Evolutionary conservation across 2,113 vertebrate genomes (phyloP), one percentile per base, ranked within the genome.

Genomic region (Canis aureus): DNA sequence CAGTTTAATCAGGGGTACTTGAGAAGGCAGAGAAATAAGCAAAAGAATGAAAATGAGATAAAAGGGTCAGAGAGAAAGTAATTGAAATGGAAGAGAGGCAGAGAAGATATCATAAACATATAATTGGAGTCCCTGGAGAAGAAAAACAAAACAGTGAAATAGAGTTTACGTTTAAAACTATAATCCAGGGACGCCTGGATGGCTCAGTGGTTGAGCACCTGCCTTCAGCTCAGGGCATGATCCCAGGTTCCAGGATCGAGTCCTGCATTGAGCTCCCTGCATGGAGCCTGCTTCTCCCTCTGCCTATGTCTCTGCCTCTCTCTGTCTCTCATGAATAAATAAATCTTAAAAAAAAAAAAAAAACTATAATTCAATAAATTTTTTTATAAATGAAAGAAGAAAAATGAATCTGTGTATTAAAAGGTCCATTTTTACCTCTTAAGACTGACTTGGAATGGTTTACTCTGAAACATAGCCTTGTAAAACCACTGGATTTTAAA

Each of bases 311-410:
- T 1, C 57, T 59, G 57, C 22, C 59, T 60, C 59, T 22, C 7
- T 60, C 59, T 60, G 19, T 60, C 19, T 60, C 59, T 59, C 19
- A 60, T 43, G 43, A 60, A 22, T 60, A 22, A 60, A 60, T 60
- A 23, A 60, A 22, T 60, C n/a, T n/a, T n/a, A n/a, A n/a, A n/a
- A n/a, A n/a, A n/a, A 23, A 60, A 60, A 60, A 22, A 38, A 60
- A 60, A 91, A 67, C 16, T 66, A 4, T 89, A 59, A 62, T 55
- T 95, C n/a, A 53, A 80, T 29, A 69, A 69, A 91, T 23, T 59
- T 85, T 85, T 71, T 59, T 86, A 22, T 64, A 91, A 80, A 95
- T 64, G 55, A 67, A 69, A 95, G 51, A 74, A 64, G 66, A 55
- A 83, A 69, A 43, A 17, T n/a, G 6, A 53, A 62, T 80, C 32